Percentiles rank a stretch among this genome's conserved stretches.
These are phyloP conservation scores for Neogobius melanostomus DNA, from an alignment of 2,113 vertebrate species.

Conservation along the genomic window DNA sequence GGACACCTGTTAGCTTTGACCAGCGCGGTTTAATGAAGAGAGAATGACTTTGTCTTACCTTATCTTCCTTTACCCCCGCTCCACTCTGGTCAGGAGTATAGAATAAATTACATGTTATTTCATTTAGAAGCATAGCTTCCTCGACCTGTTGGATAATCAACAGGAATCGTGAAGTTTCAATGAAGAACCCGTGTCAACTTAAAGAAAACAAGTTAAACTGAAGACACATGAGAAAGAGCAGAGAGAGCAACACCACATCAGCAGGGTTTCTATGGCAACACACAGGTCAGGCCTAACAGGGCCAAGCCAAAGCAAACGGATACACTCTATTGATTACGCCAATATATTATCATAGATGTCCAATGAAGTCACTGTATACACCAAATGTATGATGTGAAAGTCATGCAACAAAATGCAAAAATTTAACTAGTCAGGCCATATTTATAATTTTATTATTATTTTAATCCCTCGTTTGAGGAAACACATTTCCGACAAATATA, in stretches of 20 bases:
- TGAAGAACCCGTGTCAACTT: constrained; percentile 76
- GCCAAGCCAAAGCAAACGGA: background rate
- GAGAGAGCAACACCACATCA: constrained; percentile 50
- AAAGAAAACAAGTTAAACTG: constrained; percentile 76
- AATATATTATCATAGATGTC: background rate
- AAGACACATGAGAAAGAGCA: constrained; percentile 69
- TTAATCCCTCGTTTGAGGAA: too few relatives aligned
- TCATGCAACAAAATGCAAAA: background rate
- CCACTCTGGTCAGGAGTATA: constrained; percentile 85
- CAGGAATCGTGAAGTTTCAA: constrained; percentile 81
- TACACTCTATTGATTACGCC: background rate
- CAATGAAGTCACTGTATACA: background rate
- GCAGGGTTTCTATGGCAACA: constrained; percentile 63
- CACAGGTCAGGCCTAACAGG: constrained; percentile 19
- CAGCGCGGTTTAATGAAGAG: background rate
- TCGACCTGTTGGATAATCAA: constrained; percentile 84
- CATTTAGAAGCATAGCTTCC: constrained; percentile 84
- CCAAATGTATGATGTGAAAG: background rate
- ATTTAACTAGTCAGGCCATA: too few relatives aligned
- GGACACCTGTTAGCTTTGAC: background rate
- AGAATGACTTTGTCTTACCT: constrained; percentile 66
- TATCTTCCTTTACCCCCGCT: constrained; percentile 78
- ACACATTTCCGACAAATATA: too few relatives aligned
- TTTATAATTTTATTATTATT: too few relatives aligned
- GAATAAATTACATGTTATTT: constrained; percentile 83